Base-by-base conservation (phyloP, 2,888 invertebrate genomes). In the Nudaria mundana region DNA sequence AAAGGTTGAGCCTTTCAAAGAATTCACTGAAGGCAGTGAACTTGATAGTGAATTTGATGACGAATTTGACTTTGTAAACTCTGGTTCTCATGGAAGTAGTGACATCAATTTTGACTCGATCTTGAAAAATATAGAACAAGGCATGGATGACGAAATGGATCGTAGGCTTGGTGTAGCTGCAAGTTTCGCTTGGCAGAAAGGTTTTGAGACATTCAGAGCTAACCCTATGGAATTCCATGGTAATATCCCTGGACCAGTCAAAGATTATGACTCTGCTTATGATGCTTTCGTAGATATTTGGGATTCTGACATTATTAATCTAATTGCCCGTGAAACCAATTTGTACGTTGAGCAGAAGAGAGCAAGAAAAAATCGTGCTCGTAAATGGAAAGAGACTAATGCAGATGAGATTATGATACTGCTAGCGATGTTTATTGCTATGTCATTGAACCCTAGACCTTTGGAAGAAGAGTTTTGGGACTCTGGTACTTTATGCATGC, bases 241-340 rank as follows among this genome's bases (percentile, higher is more conserved):
- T 8, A 46, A 47, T 32, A 36, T 50, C 1, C 53, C 50, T 23
- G 61, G 57, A 22, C 41, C 56, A 10, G 2, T 48, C 30, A 37
- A 40, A 10, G 41, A 38, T 24, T 53, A 49, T 12, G 41, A 51
- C 30, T 30, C 45, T 18, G 37, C 53, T 5, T 53, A 50, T 46
- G 55, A 53, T 30, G 50, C 44, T 20, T 59, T 56, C 37, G 34
- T 20, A 5, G 46, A 38, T 18, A 57, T 60, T 11, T 56, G 45
- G 46, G 26, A 25, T 41, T 28, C 37, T 22, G 43, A 40, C 26
- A 48, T 56, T 40, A 48, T 63, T 30, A 49, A 49, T 34, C 42
- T 5, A 28, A 54, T 63, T 25, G 54, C 25, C 7, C 13, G 2
- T 1, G 50, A 63, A 44, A 60, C 58, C 15, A 63, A 63, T 40